Evolutionary conservation across 2,888 invertebrate genomes (phyloP).

Genomic region (Lasiommata megera): DNA sequence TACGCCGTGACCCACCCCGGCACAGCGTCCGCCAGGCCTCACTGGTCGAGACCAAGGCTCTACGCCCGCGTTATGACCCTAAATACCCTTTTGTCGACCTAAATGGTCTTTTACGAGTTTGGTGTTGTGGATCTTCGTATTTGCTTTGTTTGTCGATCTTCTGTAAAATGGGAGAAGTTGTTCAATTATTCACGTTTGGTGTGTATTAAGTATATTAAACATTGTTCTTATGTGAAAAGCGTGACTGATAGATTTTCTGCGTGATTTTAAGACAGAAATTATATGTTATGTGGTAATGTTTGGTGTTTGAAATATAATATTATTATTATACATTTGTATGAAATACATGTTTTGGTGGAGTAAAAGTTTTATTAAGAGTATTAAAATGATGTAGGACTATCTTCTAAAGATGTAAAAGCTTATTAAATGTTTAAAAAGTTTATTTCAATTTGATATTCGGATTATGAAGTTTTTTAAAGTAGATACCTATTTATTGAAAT

Average conservation of each 20-base stretch:
- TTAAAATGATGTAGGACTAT: constrained; percentile 23
- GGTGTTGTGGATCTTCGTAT: constrained; percentile 17
- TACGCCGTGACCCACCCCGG: neutral
- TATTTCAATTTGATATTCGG: constrained; percentile 35
- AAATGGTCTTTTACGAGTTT: constrained; percentile 29
- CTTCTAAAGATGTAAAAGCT: constrained; percentile 33
- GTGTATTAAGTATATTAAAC: constrained; percentile 26
- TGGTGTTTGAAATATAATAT: constrained; percentile 3
- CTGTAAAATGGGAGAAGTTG: constrained; percentile 4
- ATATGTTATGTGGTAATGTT: constrained; percentile 9
- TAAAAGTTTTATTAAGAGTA: constrained; percentile 4
- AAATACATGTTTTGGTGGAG: constrained; percentile 20
- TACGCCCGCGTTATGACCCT: constrained; percentile 7
- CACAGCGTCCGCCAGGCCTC: constrained; percentile 8
- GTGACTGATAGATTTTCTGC: constrained; percentile 47
- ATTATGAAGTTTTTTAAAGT: constrained; percentile 38
- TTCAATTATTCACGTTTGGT: constrained; percentile 31
- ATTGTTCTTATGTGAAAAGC: constrained; percentile 33
- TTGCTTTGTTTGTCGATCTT: constrained; percentile 16
- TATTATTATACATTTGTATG: constrained; percentile 22
- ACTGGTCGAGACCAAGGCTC: constrained; percentile 19
- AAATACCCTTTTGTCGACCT: constrained; percentile 32
- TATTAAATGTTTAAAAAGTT: constrained; percentile 26
- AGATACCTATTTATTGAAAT: constrained; percentile 18
- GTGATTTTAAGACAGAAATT: constrained; percentile 27